Conservation (phyloP, 2,888 invertebrate species). For the Chironomus riparius region DNA sequence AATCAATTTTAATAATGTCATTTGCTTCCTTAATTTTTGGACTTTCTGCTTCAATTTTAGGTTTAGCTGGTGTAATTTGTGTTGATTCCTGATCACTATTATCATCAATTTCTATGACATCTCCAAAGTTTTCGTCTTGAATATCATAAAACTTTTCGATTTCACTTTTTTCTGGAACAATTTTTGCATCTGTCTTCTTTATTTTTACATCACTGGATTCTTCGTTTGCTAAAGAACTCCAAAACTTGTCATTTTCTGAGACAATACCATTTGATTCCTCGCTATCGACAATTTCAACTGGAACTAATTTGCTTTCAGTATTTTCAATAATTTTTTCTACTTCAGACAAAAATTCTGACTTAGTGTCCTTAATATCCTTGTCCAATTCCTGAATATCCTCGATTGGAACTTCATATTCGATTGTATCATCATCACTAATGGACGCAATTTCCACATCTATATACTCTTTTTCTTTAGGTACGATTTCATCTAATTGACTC, state of each 20-base stretch:
- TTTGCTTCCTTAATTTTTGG: no score
- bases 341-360: neutral
- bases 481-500: neutral
- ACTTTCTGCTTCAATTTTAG: constrained; percentile 26
- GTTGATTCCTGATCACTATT: neutral
- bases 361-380: neutral
- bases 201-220: neutral
- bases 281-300: no score
- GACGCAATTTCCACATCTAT: constrained; percentile 9
- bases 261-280: neutral
- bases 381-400: neutral
- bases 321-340: neutral
- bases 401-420: neutral
- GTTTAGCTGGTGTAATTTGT: no score
- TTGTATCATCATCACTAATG: constrained; percentile 16
- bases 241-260: constrained; percentile 20
- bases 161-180: neutral
- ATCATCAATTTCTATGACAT: constrained; percentile 21
- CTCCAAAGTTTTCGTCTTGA: constrained; percentile 27
- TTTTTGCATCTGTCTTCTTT: neutral
- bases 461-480: constrained; percentile 26
- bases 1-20: no score
- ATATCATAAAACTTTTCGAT: constrained; percentile 5
- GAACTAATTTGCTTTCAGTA: no score
- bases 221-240: neutral